Conservation (phyloP, 2,113 vertebrate genomes). For the Siniperca knerii region DNA sequence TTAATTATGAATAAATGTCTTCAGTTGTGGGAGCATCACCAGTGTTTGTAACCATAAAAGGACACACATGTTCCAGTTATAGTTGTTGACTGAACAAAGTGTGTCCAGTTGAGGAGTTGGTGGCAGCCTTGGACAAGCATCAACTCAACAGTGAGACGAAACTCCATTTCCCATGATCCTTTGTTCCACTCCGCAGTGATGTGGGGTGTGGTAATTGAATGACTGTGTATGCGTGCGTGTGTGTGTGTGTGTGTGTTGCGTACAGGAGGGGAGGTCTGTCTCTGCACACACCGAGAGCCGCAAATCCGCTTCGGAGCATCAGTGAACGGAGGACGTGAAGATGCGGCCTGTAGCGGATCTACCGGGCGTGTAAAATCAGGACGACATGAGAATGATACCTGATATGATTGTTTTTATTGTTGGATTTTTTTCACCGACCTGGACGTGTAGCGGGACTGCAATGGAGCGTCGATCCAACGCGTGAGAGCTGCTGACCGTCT, state of each 20-base stretch:
- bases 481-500: conserved; percentile 65
- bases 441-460: conserved; percentile 45
- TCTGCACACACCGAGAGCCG: conserved; percentile 42
- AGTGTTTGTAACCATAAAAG: background rate
- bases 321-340: conserved; percentile 43
- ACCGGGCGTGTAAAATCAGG: background rate
- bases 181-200: conserved; percentile 77
- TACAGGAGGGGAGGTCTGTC: conserved; percentile 41
- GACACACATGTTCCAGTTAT: background rate
- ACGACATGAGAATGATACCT: conserved; percentile 17
- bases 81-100: background rate
- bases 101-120: conserved; percentile 14
- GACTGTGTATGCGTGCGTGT: conserved; percentile 41
- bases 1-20: no score
- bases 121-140: conserved; percentile 52
- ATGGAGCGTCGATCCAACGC: conserved; percentile 67
- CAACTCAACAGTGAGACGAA: background rate
- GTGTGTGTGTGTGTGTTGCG: conserved; percentile 18
- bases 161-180: conserved; percentile 77
- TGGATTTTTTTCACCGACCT: conserved; percentile 32
- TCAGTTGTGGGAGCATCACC: background rate
- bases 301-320: conserved; percentile 67
- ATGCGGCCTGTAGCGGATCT: conserved; percentile 55
- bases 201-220: conserved; percentile 79
- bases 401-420: conserved; percentile 17